Conservation (phyloP, 2,888 invertebrate genomes). For the Corbicula japonica region DNA sequence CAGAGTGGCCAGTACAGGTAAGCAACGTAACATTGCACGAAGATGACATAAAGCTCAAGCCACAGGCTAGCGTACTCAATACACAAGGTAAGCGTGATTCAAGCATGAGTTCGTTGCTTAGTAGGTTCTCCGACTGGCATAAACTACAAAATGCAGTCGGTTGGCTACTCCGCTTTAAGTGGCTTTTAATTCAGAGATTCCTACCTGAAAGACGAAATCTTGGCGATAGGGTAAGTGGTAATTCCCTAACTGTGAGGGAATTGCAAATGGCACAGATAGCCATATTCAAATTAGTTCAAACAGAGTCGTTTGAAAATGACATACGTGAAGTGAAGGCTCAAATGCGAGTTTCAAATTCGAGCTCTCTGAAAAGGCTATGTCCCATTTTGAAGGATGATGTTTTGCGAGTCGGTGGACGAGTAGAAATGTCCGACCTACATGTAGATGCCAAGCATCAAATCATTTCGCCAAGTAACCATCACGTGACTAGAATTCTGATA, state of each 20-base stretch:
- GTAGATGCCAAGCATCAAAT: conserved; percentile 5
- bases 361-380: not conserved
- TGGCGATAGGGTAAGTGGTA: not conserved
- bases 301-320: not conserved
- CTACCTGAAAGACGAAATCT: not conserved
- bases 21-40: too few species aligned
- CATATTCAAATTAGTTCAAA: not conserved
- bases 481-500: conserved; percentile 23
- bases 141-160: not conserved
- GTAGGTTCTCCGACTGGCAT: not conserved
- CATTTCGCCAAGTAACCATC: conserved; percentile 15
- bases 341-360: not conserved
- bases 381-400: not conserved
- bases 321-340: not conserved
- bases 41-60: too few species aligned
- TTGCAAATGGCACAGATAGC: not conserved
- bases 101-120: not conserved
- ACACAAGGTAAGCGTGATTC: not conserved
- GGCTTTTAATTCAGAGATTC: not conserved
- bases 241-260: not conserved
- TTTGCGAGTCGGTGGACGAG: not conserved
- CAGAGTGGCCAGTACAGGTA: not conserved
- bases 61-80: not conserved
- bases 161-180: not conserved
- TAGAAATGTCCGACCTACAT: not conserved